Base-by-base conservation (phyloP, 2,797 vertebrate species). In the Schizopygopsis pylzovi region DNA sequence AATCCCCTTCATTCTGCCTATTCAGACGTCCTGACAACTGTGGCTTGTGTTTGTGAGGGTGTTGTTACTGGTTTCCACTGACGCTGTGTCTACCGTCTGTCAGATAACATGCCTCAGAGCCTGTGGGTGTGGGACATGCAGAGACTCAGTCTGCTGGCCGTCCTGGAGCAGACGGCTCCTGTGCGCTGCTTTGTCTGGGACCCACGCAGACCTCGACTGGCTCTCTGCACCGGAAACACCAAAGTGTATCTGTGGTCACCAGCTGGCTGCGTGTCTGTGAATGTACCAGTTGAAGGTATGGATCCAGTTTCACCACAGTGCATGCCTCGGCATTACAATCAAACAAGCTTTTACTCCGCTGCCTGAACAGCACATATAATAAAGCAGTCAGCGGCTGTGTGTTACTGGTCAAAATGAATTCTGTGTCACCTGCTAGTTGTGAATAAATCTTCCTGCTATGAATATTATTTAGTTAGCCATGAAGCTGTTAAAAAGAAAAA, bases 121-220 rank as follows among this genome's bases (percentile, higher is more conserved):
- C 89, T 99, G 49, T 99, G 98, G 98, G 93, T 99, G 89, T 99
- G 98, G 98, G 97, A 99, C 90, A 90, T 98, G 59, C 95, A 96
- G 87, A 97, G 92, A 92, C 94, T 98, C 94, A 92, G 93, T 20
- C 95, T 96, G 63, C 93, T 91, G 0, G 96, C 95, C 2, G 96
- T 98, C 56, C 87, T 99, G 4, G 97, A 99, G 90, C 98, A 99
- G 90, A 95, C 95, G 18, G 91, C 93, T 4, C 87, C 95, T 0
- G 92, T 99, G 79, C 97, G 97, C 4, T 91, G 91, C 11, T 97
- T 99, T 90, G 96, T 95, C 93, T 99, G 98, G 98, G 97, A 99
- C 86, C 98, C 98, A 0, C 78, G 86, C 1, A 96, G 93, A n/a
- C 92, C 97, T 0, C 95, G 97, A 0, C 95, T 99, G 59, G 98